Evolutionary conservation across 2,888 invertebrate genomes (phyloP).

Genomic region (Chrysolina oricalcia): DNA sequence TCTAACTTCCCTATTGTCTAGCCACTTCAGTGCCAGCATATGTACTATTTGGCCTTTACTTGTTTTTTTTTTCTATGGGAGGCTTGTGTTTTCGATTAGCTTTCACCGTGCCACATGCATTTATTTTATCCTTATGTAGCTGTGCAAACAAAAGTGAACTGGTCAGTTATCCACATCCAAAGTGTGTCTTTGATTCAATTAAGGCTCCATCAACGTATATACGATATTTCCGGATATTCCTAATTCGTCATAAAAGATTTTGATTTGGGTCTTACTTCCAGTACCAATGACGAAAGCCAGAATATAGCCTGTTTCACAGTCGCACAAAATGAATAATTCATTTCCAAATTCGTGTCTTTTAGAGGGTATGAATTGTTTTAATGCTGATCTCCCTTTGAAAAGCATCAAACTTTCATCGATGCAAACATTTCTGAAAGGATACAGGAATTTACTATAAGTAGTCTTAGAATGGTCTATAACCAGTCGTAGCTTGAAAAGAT

Average conservation of each 20-base stretch:
- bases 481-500: not conserved
- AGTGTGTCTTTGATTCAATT: not conserved
- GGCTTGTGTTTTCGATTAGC: not conserved
- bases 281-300: not conserved
- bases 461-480: no score
- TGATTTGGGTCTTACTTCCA: conserved; percentile 9
- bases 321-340: conserved; percentile 19
- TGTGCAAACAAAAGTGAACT: not conserved
- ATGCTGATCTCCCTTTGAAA: not conserved
- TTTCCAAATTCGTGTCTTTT: conserved; percentile 17
- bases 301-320: conserved; percentile 18
- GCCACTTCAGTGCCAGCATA: no score
- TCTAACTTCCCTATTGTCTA: no score
- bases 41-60: no score
- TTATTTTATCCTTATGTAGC: not conserved
- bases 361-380: conserved; percentile 13
- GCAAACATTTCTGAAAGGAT: not conserved
- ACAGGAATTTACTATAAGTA: no score
- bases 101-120: not conserved
- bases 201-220: no score
- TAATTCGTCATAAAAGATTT: not conserved
- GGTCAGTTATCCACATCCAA: not conserved
- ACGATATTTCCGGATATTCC: conserved; percentile 1
- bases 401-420: not conserved
- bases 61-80: not conserved